phyloP scores from a whole-genome alignment of 2,797 vertebrate genomes.

The Acanthurus lineatus region DNA sequence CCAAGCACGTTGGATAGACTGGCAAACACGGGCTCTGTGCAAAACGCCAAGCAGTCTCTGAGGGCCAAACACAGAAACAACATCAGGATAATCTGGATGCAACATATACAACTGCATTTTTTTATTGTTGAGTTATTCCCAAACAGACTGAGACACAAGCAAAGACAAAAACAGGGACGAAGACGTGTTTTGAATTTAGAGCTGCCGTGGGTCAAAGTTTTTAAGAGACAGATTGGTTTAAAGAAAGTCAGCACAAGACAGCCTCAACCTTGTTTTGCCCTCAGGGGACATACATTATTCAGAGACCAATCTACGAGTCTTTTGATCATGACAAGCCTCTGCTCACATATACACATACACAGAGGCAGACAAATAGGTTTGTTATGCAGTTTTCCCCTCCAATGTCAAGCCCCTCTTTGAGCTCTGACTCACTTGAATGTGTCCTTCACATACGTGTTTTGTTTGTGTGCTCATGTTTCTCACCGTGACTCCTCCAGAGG shows the following conservation, averaged over 20 bases:
- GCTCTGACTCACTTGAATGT: conserved; percentile 25
- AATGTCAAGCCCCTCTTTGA: conserved; percentile 31
- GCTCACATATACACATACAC: conserved; percentile 14
- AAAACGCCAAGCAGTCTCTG: conserved; percentile 98
- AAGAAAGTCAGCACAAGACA: conserved; percentile 17
- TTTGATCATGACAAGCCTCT: conserved; percentile 49
- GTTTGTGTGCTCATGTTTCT: conserved; percentile 47
- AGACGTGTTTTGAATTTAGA: conserved; percentile 1
- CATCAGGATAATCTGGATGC: background rate
- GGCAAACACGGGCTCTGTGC: conserved; percentile 97
- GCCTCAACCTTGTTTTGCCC: conserved; percentile 12
- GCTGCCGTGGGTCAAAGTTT: background rate
- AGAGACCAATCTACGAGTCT: conserved; percentile 33
- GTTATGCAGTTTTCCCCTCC: conserved; percentile 14
- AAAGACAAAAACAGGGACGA: background rate
- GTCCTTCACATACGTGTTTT: conserved; percentile 10
- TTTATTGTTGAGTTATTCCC: conserved; percentile 3
- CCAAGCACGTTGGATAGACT: conserved; percentile 97
- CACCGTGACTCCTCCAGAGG: conserved; percentile 98
- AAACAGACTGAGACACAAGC: background rate
- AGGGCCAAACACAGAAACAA: conserved; percentile 29
- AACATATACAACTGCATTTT: conserved; percentile 4
- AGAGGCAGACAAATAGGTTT: conserved; percentile 28
- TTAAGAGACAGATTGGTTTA: background rate
- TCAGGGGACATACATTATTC: conserved; percentile 56